Conservation (phyloP, 2,113 vertebrate genomes). For the Sinocyclocheilus rhinocerous region DNA sequence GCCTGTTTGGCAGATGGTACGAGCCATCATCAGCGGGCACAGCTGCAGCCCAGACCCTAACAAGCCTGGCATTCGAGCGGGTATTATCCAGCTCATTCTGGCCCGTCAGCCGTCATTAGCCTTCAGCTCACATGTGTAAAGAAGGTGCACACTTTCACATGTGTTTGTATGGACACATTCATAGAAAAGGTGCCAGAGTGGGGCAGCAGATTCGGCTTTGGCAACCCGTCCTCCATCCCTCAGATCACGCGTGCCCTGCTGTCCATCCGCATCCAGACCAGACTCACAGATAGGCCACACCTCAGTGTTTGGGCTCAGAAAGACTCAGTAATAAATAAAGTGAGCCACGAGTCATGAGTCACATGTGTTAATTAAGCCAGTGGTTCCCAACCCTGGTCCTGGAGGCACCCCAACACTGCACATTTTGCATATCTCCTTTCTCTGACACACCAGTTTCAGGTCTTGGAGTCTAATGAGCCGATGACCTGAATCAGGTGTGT, state of each 20-base stretch:
- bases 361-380: too few species aligned
- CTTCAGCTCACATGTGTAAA: not conserved
- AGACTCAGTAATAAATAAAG: not conserved
- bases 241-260: not conserved
- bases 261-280: not conserved
- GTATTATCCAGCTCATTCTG: slow-evolving; percentile 16
- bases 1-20: slow-evolving; percentile 58
- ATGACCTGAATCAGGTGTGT: too few species aligned
- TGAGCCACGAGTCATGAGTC: too few species aligned
- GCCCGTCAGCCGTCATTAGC: not conserved
- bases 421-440: too few species aligned
- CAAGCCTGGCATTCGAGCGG: slow-evolving; percentile 39
- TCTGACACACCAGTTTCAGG: too few species aligned
- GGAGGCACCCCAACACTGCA: too few species aligned
- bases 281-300: not conserved
- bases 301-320: not conserved
- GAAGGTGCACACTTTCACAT: not conserved
- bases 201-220: not conserved
- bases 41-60: slow-evolving; percentile 50
- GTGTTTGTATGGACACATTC: not conserved
- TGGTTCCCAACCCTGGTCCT: too few species aligned
- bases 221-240: not conserved
- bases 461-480: too few species aligned
- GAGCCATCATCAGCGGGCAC: slow-evolving; percentile 43
- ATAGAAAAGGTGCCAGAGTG: not conserved